Evolutionary conservation across 2,113 vertebrate genomes (phyloP), one percentile per base, ranked within the genome.

Genomic region (Alligator sinensis): DNA sequence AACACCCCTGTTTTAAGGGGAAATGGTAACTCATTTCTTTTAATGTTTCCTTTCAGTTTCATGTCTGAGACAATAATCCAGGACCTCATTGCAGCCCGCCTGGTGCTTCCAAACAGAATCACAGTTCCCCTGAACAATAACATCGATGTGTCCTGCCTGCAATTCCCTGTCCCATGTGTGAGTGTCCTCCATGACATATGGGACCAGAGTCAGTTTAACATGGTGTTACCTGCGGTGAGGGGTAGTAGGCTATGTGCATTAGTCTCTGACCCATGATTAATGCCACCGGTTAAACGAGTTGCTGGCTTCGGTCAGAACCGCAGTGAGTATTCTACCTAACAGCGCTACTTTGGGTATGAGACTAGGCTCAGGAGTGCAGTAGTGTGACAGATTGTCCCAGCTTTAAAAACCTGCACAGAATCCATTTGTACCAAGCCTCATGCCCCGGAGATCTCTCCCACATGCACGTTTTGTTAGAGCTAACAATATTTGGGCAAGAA

Each of bases 71-170:
- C 97, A 0, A 93, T 99, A 79, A 99, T 99, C 95, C 92, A 99
- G 80, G 98, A 99, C 94, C 98, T 98, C 96, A 99, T 99, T 2
- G 98, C 99, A 9, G 95, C 99, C 7, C 90, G 99, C 54, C 98
- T 99, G 97, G 99, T 99, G 88, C 96, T 99, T 76, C 99, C 99
- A 1, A 99, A 99, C 94, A 98, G 99, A 68, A 96, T 99, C 98
- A 99, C 99, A 1, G 96, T 99, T 80, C 99, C 99, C 2, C 98
- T 99, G 96, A 98, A 98, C 86, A 98, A 99, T 96, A 98, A 99
- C 63, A 98, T 99, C 96, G 98, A 99, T 77, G 96, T 99, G 95
- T 98, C 98, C 81, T 96, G 98, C 79, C 97, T 99, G 98, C 98
- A 98, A 88, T 99, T 99, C 94, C 99, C 99, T 10, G 95, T 99